phyloP scores from a whole-genome alignment of 2,797 vertebrate genomes.

The Sparus aurata region DNA sequence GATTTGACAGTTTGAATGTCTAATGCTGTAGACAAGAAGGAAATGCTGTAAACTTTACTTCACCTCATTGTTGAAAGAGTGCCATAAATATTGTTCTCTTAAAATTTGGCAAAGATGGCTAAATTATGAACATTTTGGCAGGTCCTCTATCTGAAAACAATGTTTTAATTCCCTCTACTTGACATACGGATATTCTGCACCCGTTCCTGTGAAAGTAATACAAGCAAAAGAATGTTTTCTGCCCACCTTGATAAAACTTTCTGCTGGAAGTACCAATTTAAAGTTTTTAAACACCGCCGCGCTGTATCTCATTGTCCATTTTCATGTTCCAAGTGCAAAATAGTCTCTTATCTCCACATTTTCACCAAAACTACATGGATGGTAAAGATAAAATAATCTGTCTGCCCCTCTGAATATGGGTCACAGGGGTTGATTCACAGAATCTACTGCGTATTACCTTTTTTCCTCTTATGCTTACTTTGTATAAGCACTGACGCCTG shows the following conservation, averaged over 20 bases:
- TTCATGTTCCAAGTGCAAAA: constrained; percentile 18
- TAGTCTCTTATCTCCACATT: constrained; percentile 3
- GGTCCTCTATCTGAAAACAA: neutral
- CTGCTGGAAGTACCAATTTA: constrained; percentile 20
- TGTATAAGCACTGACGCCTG: constrained; percentile 26
- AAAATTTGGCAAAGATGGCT: neutral
- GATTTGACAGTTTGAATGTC: neutral
- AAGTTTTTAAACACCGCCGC: constrained; percentile 19
- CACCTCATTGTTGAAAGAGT: neutral
- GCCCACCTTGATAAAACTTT: constrained; percentile 28
- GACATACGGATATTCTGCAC: neutral
- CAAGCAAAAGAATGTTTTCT: neutral
- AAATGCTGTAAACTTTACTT: neutral
- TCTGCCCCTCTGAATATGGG: constrained; percentile 44
- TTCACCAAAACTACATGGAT: constrained; percentile 26
- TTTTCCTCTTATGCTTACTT: constrained; percentile 58
- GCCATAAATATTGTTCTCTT: neutral
- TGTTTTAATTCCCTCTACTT: neutral
- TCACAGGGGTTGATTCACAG: constrained; percentile 63
- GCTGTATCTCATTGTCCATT: constrained; percentile 34
- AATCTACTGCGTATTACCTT: constrained; percentile 44
- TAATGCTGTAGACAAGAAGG: no score
- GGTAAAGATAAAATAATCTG: neutral
- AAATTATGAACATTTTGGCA: neutral
- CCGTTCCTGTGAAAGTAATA: neutral